A percentile compares a stretch with the other conserved stretches of the same genome.
These are phyloP conservation scores for Lepidurus packardi DNA, from an alignment of 1,140 invertebrate species.

Conservation along the genomic window DNA sequence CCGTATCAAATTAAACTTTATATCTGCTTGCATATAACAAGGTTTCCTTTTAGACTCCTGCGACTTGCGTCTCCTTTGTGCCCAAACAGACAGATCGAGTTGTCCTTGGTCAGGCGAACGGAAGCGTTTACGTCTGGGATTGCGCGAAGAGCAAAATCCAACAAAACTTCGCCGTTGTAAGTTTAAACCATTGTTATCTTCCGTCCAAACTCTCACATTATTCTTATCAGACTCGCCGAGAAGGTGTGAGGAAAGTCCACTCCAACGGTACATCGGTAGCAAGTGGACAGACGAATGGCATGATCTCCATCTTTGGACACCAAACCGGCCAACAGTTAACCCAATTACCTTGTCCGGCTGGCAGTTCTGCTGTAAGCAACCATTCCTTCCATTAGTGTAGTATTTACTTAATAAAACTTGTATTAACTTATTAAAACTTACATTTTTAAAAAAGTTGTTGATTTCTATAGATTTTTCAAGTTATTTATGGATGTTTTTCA, in stretches of 20 bases:
- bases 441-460: too few species aligned
- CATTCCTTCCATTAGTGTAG: not conserved
- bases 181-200: not conserved
- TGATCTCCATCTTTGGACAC: not conserved
- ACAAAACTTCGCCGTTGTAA: not conserved
- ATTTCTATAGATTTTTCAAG: too few species aligned
- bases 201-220: not conserved
- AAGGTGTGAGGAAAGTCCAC: not conserved
- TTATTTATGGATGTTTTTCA: not conserved
- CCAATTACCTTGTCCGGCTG: not conserved
- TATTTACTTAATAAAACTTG: not conserved
- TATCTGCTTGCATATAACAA: not conserved
- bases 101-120: not conserved
- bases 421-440: not conserved
- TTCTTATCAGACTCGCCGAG: not conserved
- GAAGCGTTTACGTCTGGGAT: not conserved
- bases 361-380: not conserved
- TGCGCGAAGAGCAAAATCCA: not conserved
- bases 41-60: not conserved
- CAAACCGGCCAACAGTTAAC: not conserved
- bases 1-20: not conserved
- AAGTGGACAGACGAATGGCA: not conserved
- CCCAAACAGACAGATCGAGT: not conserved
- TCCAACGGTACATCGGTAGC: slow-evolving; percentile 3
- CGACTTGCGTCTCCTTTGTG: not conserved